phyloP scores from a whole-genome alignment of 2,113 vertebrate species.

The Rattus rattus region DNA sequence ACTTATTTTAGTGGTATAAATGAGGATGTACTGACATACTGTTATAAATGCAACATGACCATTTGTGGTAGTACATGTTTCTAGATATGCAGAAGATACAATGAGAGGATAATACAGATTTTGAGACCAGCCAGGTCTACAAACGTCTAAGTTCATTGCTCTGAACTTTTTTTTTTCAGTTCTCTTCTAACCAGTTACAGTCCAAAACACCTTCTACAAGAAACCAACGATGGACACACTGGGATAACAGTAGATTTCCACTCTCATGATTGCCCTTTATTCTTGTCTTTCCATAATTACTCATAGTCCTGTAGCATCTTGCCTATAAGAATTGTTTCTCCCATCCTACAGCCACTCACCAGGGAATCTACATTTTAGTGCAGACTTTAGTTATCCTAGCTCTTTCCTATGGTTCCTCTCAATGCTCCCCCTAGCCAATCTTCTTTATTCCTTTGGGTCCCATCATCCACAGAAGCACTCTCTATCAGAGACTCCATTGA shows the following conservation, averaged over 20 bases:
- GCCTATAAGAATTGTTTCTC: background rate
- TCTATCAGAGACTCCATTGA: background rate
- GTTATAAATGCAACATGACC: background rate
- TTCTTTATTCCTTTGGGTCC: background rate
- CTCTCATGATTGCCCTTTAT: background rate
- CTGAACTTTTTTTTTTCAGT: background rate
- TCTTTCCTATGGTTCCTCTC: background rate
- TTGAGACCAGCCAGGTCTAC: background rate
- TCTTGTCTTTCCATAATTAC: background rate
- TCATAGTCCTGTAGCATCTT: background rate
- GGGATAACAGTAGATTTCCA: background rate
- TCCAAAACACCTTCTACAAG: background rate
- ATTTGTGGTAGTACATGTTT: background rate
- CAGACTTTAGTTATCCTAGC: background rate
- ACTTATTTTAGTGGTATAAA: background rate
- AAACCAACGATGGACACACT: background rate
- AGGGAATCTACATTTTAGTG: background rate
- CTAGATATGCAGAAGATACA: background rate
- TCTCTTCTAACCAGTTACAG: background rate
- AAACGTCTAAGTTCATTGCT: background rate
- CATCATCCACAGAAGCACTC: background rate
- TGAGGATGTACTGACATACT: background rate
- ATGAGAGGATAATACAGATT: background rate
- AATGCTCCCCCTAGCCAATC: background rate
- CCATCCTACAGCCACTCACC: background rate